phyloP scores from a whole-genome alignment of 2,797 vertebrate species.

The Spinus olivaceus region DNA sequence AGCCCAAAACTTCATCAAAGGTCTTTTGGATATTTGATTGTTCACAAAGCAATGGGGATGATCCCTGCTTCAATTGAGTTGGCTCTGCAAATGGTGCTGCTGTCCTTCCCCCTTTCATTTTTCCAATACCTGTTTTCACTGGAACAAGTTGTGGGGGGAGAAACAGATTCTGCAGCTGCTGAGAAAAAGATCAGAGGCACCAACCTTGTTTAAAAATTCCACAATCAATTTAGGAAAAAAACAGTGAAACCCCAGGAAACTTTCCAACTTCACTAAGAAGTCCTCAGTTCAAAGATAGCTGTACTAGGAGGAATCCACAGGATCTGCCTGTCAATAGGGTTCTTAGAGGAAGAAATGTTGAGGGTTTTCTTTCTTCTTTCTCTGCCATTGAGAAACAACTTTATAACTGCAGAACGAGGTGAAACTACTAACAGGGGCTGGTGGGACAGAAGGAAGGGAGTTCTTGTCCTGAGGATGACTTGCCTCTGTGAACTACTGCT shows the following conservation, averaged over 20 bases:
- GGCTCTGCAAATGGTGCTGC: constrained; percentile 10
- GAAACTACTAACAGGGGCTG: constrained; percentile 34
- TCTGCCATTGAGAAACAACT: constrained; percentile 63
- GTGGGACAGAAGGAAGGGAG: background rate
- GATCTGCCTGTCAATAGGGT: constrained; percentile 79
- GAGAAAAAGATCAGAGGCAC: constrained; percentile 78
- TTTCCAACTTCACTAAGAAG: constrained; percentile 72
- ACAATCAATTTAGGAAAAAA: constrained; percentile 77
- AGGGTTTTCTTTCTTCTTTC: background rate
- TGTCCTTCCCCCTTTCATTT: constrained; percentile 61
- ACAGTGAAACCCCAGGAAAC: constrained; percentile 74
- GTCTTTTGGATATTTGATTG: background rate
- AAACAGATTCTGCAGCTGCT: constrained; percentile 72
- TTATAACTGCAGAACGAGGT: constrained; percentile 69
- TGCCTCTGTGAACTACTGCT: background rate
- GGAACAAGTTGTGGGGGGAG: constrained; percentile 70
- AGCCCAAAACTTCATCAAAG: background rate
- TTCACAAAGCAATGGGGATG: background rate
- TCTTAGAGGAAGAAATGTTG: constrained; percentile 69
- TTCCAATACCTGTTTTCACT: constrained; percentile 57
- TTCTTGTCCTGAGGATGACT: background rate
- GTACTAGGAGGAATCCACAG: constrained; percentile 71
- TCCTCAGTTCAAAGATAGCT: constrained; percentile 79
- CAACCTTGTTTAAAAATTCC: constrained; percentile 78
- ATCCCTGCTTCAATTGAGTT: background rate